A percentile compares a stretch with the other conserved stretches of the same genome.
These are phyloP conservation scores for Tapirus terrestris DNA, from an alignment of 2,113 vertebrate species.

Conservation along the genomic window DNA sequence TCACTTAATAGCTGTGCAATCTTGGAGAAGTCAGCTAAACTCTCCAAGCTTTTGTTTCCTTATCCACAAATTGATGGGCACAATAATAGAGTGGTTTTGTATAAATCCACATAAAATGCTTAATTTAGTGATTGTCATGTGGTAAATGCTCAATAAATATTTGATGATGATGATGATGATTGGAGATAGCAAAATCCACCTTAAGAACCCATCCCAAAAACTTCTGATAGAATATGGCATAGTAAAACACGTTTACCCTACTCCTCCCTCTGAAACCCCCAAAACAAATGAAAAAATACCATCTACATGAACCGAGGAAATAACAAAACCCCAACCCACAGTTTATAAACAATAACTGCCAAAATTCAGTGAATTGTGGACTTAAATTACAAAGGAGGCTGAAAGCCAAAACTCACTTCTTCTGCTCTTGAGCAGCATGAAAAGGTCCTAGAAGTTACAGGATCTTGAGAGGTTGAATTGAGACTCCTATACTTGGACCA, in stretches of 20 bases:
- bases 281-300: neutral
- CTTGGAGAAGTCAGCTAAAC: neutral
- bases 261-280: neutral
- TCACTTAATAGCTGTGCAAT: neutral
- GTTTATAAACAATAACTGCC: neutral
- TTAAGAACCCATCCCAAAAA: slow-evolving; percentile 5
- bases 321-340: neutral
- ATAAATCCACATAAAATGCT: slow-evolving; percentile 1
- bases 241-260: neutral
- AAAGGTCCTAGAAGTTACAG: neutral
- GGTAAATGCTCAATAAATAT: neutral
- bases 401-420: neutral
- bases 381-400: neutral
- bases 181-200: neutral
- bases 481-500: neutral
- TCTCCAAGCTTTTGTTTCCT: neutral
- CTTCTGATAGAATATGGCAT: neutral
- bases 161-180: neutral
- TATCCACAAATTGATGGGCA: neutral
- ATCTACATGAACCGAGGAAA: neutral
- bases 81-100: neutral
- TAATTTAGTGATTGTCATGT: neutral
- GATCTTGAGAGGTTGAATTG: neutral
- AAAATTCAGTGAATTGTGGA: slow-evolving; percentile 8
- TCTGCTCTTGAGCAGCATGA: neutral